Evolutionary conservation across 1,140 invertebrate species (phyloP), one percentile per base, ranked within the genome.

Genomic region (Brachionus manjavacas): DNA sequence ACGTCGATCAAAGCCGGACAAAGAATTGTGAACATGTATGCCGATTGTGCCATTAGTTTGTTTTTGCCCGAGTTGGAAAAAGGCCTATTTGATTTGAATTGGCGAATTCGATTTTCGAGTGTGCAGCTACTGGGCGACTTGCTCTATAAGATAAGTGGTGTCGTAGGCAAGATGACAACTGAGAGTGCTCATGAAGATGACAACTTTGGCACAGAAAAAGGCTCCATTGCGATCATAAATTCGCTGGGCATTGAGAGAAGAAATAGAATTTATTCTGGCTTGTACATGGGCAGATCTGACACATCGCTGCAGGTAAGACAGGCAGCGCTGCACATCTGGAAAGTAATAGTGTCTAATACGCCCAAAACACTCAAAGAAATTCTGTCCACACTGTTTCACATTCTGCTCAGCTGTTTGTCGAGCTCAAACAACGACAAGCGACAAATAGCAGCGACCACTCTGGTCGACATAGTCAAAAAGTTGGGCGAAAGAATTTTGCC

Each of bases 141-240:
- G 52, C 89, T 99, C 12, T 99, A 98, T 89, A 93, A 95, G 84
- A 95, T 99, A 84, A 20, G 85, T 89, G 96, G 96, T 83, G 96
- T 99, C 0, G 95, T 95, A 76, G 97, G 97, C 68, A 99, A 99
- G 90, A 99, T 99, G 96, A 97, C 95, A 14, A 99, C 97, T 0
- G 96, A 98, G 90, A 98, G 96, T 1, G 95, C 95, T 3, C 94
- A 94, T 86, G 97, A 99, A 88, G 97, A 99, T 90, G 97, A 99
- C 88, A 99, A 98, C 89, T 98, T 99, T 90, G 97, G 97, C 78
- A 98, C 97, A 0, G 97, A 99, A 90, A 87, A 90, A 90, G 86
- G 89, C 91, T 85, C 85, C 60, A 91, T 93, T 88, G 94, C 95
- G 0, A 98, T 99, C 85, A 94, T 97, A 83, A 92, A 92, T 23